phyloP scores from a whole-genome alignment of 2,888 invertebrate species.

The Mimumesa dahlbomi region DNA sequence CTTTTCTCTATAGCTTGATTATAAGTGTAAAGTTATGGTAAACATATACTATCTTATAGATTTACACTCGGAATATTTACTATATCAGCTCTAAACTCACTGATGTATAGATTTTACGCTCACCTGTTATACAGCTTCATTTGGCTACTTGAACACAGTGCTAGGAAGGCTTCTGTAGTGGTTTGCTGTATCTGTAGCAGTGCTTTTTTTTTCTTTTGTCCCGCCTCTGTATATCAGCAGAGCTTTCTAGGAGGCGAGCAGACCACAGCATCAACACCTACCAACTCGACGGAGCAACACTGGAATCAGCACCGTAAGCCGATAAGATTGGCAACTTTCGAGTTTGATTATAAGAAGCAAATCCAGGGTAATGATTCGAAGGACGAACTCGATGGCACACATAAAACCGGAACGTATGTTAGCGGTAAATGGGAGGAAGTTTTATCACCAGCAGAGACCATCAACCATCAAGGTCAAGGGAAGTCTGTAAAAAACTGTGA shows the following conservation, averaged over 20 bases:
- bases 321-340: slow-evolving; percentile 76
- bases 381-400: slow-evolving; percentile 41
- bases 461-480: slow-evolving; percentile 9
- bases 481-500: slow-evolving; percentile 22
- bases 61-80: slow-evolving; percentile 6
- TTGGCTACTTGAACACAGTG: slow-evolving; percentile 46
- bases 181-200: slow-evolving; percentile 78
- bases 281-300: slow-evolving; percentile 77
- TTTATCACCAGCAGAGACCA: slow-evolving; percentile 25
- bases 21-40: too few species aligned
- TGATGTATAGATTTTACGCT: slow-evolving; percentile 13
- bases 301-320: slow-evolving; percentile 78
- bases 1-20: slow-evolving; percentile 11
- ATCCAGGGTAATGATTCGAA: slow-evolving; percentile 41
- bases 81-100: slow-evolving; percentile 4
- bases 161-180: slow-evolving; percentile 74
- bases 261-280: slow-evolving; percentile 70
- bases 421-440: slow-evolving; percentile 37
- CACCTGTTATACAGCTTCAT: slow-evolving; percentile 28
- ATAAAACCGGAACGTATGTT: slow-evolving; percentile 37
- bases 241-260: slow-evolving; percentile 79
- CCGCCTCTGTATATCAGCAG: slow-evolving; percentile 78
- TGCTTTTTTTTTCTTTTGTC: slow-evolving; percentile 77
- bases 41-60: too few species aligned
- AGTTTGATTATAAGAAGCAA: slow-evolving; percentile 72